A percentile compares a stretch with the other conserved stretches of the same genome.
These are phyloP conservation scores for Hapalemur alaotrensis DNA, from an alignment of 2,797 vertebrate species.

Conservation along the genomic window DNA sequence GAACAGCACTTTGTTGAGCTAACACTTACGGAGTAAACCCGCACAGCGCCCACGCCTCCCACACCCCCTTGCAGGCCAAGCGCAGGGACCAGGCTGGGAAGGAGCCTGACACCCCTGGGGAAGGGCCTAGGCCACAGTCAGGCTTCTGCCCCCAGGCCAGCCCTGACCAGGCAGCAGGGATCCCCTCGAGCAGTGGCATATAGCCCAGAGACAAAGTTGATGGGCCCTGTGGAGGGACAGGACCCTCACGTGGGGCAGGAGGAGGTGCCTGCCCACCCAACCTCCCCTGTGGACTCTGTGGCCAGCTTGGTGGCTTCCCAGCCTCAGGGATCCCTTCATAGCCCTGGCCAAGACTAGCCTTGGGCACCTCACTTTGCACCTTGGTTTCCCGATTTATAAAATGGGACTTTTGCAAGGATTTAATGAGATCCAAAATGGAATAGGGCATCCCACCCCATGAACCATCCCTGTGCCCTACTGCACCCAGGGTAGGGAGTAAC, in stretches of 20 bases:
- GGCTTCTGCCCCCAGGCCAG: neutral
- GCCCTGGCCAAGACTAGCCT: neutral
- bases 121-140: too few relatives aligned
- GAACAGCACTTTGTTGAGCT: neutral
- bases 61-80: neutral
- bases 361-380: neutral
- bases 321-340: neutral
- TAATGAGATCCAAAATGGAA: neutral
- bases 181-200: neutral
- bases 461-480: neutral
- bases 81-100: neutral
- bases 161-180: neutral
- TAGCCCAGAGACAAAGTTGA: neutral
- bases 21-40: neutral
- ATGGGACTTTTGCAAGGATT: neutral
- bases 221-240: neutral
- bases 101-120: too few relatives aligned
- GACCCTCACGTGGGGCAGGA: neutral
- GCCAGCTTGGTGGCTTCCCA: neutral
- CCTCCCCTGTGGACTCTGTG: neutral
- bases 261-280: neutral
- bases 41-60: neutral
- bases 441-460: fast-evolving
- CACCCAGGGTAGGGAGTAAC: neutral
- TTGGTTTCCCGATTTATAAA: neutral